Base-by-base conservation (phyloP, 2,888 invertebrate species). In the Orchesellides sinensis region DNA sequence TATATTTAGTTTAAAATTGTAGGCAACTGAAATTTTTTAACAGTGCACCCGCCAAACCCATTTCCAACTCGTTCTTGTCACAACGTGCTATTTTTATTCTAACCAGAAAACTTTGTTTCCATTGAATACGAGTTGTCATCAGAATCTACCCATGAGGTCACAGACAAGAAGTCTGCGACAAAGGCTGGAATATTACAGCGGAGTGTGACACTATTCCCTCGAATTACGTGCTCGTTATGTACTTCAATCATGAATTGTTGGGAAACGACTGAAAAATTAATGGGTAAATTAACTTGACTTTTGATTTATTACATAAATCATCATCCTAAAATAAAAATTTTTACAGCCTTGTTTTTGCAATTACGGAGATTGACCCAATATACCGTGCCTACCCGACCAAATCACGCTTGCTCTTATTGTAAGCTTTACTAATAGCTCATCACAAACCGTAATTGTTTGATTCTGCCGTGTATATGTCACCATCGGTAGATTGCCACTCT, bases 151-250 rank as follows among this genome's bases (percentile, higher is more conserved):
- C 96, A 96, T 85, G 95, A 94, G 90, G 95, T 94, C 70, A 98
- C 96, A 90, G 94, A 94, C 69, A 98, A 95, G 91, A 96, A 97
- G 92, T 97, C 97, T 56, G 95, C 94, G 80, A 91, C 91, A 90
- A 96, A 96, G 86, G 95, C 95, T 29, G 96, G 96, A 89, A 96
- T 96, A 89, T 95, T 96, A 91, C 96, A 96, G 90, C 96, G 96
- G 59, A 96, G 91, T 75, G 96, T 94, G 12, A 96, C 96, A 35
- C 96, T 94, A 90, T 96, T 96, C 70, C 96, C 96, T 88, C 94
- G 93, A 88, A 96, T 96, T 54, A 96, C 96, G 91, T 96, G 96
- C 90, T 96, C 96, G 85, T 96, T 96, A 87, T 96, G 95, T 88
- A 96, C 96, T 91, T 96, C 96, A 52, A 95, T 95, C 90, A 96